A percentile compares a stretch with the other conserved stretches of the same genome.
These are phyloP conservation scores for Felis chaus DNA, from an alignment of 2,113 vertebrate genomes.

Conservation along the genomic window DNA sequence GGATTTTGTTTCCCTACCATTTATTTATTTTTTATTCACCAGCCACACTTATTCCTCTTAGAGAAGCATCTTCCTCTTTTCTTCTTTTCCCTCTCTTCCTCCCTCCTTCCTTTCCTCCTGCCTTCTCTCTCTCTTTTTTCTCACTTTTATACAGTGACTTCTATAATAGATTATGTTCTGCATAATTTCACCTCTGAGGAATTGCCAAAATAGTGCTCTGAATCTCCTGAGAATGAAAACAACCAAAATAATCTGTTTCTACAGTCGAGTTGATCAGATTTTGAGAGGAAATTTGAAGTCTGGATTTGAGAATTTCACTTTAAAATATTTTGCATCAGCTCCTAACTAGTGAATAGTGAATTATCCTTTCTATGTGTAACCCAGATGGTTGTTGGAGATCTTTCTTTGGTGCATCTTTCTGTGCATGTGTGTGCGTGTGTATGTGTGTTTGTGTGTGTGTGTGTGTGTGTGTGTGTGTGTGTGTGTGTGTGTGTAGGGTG, in stretches of 20 bases:
- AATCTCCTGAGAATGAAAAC: not conserved
- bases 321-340: not conserved
- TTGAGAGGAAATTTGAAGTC: not conserved
- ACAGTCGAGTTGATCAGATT: not conserved
- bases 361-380: not conserved
- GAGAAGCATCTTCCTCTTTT: not conserved
- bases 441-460: not conserved
- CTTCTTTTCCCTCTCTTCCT: accelerated
- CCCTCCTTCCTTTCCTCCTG: too few relatives aligned
- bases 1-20: not conserved
- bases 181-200: not conserved
- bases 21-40: not conserved
- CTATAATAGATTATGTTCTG: not conserved
- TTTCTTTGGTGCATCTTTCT: not conserved
- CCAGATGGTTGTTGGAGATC: not conserved
- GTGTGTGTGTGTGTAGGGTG: not conserved
- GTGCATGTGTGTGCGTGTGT: too few relatives aligned
- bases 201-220: not conserved
- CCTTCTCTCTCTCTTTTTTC: not conserved
- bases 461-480: not conserved
- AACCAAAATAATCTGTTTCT: not conserved
- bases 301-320: not conserved
- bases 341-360: not conserved
- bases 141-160: not conserved
- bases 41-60: not conserved